These are phyloP conservation scores for Amyelois transitella DNA, from an alignment of 1,140 invertebrate genomes.

Conservation along the genomic window DNA sequence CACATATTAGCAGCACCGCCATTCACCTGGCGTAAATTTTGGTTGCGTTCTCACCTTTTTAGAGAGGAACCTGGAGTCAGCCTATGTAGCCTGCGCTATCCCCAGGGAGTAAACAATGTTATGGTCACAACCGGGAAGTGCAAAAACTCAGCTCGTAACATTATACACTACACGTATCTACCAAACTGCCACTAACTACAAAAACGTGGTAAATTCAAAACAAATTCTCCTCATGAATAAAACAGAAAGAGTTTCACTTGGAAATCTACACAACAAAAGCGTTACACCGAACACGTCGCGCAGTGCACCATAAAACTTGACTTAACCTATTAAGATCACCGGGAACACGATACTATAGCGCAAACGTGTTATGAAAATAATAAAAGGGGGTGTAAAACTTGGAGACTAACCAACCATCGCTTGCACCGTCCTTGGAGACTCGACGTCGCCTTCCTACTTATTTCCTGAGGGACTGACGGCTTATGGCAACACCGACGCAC, in stretches of 20 bases:
- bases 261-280: neutral
- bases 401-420: constrained; percentile 17
- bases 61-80: no score
- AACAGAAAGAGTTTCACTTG: neutral
- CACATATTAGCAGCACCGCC: no score
- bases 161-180: no score
- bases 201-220: no score
- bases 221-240: neutral
- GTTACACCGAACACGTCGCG: neutral
- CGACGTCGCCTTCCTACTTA: constrained; percentile 29
- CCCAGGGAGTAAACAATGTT: no score
- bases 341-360: constrained; percentile 10
- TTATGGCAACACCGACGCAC: constrained; percentile 42
- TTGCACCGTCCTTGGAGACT: constrained; percentile 19
- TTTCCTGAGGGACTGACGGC: constrained; percentile 47
- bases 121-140: no score
- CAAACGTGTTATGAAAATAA: constrained; percentile 29
- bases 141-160: no score
- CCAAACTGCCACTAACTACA: no score
- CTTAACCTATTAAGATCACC: constrained; percentile 4
- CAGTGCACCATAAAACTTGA: neutral
- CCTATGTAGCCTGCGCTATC: no score
- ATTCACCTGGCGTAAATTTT: no score
- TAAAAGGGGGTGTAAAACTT: constrained; percentile 28
- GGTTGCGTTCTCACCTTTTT: no score